Evolutionary conservation across 2,888 invertebrate genomes (phyloP), one percentile per base, ranked within the genome.

Genomic region (Tethea ocularis): DNA sequence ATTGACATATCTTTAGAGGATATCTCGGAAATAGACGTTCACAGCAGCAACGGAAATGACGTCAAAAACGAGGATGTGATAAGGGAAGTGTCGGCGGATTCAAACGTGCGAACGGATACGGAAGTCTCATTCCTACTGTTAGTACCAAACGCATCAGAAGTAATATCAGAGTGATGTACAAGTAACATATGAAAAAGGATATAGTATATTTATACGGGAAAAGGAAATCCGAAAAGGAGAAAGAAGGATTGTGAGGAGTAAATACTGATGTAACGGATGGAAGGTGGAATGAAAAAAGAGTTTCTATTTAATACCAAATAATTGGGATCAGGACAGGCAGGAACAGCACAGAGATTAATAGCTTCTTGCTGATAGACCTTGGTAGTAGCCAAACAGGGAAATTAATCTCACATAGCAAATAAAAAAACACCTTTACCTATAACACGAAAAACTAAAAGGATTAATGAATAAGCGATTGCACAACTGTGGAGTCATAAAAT

Each of bases 401-500:
- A n/a, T n/a, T n/a, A n/a, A n/a, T n/a, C n/a, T n/a, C n/a, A n/a
- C n/a, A n/a, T n/a, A n/a, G n/a, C n/a, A n/a, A n/a, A n/a, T n/a
- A n/a, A n/a, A n/a, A n/a, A n/a, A n/a, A n/a, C n/a, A n/a, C n/a
- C n/a, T n/a, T n/a, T n/a, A n/a, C n/a, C n/a, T n/a, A n/a, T n/a
- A n/a, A n/a, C n/a, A 36, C 4, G 2, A 36, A 3, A 38, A 54
- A 33, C 22, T 22, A n/a, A 54, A 11, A n/a, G n/a, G 13, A 29
- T n/a, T 22, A 20, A 33, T 54, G 54, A 33, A 17, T n/a, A 33
- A 20, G 54, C 33, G 17, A 54, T 54, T 54, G 36, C 54, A 17
- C 33, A 54, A 54, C 10, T 22, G 29, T 15, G 29, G 26, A n/a
- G 24, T 53, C 54, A 54, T 54, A 36, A 54, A 36, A 33, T 54